Evolutionary conservation across 2,888 invertebrate genomes (phyloP).

Genomic region (Perizoma flavofasciatum): DNA sequence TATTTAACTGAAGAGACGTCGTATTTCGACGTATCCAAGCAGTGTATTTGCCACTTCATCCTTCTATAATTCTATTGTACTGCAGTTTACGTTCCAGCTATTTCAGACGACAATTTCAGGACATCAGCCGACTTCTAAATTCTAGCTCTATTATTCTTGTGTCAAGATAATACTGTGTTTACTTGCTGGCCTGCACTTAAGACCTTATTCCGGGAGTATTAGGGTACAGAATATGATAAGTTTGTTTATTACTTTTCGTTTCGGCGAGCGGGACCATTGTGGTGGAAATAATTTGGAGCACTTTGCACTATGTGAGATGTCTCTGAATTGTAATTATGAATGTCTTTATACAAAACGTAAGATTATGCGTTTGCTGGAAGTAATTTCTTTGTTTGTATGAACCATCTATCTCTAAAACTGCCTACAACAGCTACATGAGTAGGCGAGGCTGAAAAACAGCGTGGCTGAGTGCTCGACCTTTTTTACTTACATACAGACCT

Average conservation of each 20-base stretch:
- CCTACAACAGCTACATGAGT: too few relatives aligned
- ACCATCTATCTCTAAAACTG: too few relatives aligned
- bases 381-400: too few relatives aligned
- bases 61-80: slow-evolving; percentile 31
- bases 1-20: too few relatives aligned
- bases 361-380: too few relatives aligned
- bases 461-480: too few relatives aligned
- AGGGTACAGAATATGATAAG: slow-evolving; percentile 15
- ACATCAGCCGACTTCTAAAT: slow-evolving; percentile 31
- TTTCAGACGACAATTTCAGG: slow-evolving; percentile 28
- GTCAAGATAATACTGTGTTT: slow-evolving; percentile 35
- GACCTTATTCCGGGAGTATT: slow-evolving; percentile 6
- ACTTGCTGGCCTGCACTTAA: slow-evolving; percentile 10
- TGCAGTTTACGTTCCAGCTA: slow-evolving; percentile 28
- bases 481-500: too few relatives aligned
- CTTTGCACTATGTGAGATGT: background rate
- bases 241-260: slow-evolving; percentile 8
- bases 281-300: slow-evolving; percentile 22
- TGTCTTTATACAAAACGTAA: background rate
- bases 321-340: background rate
- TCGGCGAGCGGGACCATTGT: slow-evolving; percentile 16
- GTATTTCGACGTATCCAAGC: background rate
- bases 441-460: too few relatives aligned
- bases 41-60: slow-evolving; percentile 14
- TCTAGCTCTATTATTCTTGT: slow-evolving; percentile 23